Percentiles rank a stretch among this genome's conserved stretches.
These are phyloP conservation scores for Yasuhikotakia modesta DNA, from an alignment of 2,797 vertebrate species.

Conservation along the genomic window DNA sequence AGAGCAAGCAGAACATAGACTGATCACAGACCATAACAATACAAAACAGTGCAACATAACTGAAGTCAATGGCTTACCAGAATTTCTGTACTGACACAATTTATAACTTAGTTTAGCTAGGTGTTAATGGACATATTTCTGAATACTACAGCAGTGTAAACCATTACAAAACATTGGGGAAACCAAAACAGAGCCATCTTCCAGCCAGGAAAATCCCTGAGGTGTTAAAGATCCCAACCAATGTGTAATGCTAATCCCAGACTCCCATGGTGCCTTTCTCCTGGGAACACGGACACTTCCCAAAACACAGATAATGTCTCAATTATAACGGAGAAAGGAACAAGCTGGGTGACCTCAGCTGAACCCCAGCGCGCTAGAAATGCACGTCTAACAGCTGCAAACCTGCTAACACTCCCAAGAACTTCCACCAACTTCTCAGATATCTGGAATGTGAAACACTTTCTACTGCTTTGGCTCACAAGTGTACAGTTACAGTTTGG, in stretches of 20 bases:
- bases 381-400: constrained; percentile 41
- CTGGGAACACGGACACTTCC: neutral
- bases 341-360: neutral
- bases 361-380: constrained; percentile 24
- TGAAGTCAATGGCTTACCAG: too few relatives aligned
- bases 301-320: neutral
- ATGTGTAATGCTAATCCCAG: constrained; percentile 66
- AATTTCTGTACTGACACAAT: too few relatives aligned
- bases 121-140: too few relatives aligned
- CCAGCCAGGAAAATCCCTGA: constrained; percentile 55
- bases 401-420: constrained; percentile 31
- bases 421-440: constrained; percentile 28
- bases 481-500: constrained; percentile 38
- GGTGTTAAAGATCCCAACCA: constrained; percentile 54
- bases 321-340: constrained; percentile 1
- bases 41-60: too few relatives aligned
- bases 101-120: too few relatives aligned
- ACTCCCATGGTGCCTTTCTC: constrained; percentile 17
- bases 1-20: neutral
- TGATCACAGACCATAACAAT: neutral
- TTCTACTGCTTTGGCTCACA: constrained; percentile 43
- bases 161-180: constrained; percentile 48
- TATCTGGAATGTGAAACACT: constrained; percentile 28
- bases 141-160: neutral
- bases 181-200: constrained; percentile 59